Percentiles rank a stretch among this genome's conserved stretches.
These are phyloP conservation scores for Cichlasoma orientale DNA, from an alignment of 2,797 vertebrate genomes.

Conservation along the genomic window DNA sequence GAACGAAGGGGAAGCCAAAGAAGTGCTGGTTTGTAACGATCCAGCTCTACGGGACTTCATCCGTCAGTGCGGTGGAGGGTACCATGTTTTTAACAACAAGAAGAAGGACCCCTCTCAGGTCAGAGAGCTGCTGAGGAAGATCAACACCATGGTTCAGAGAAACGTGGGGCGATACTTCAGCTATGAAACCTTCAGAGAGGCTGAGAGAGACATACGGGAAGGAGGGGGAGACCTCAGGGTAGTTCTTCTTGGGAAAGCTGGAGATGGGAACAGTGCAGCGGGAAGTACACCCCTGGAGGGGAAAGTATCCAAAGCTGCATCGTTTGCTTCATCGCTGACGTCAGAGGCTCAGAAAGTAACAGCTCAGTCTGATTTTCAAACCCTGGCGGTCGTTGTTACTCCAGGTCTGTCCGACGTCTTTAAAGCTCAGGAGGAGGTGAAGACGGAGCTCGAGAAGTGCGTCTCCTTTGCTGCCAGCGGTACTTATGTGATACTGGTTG, in stretches of 20 bases:
- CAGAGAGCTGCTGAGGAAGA: conserved; percentile 5
- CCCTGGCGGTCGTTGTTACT: background rate
- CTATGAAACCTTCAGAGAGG: background rate
- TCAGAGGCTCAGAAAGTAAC: background rate
- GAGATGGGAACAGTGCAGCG: background rate
- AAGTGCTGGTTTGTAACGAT: background rate
- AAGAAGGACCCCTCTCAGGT: background rate
- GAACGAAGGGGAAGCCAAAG: background rate
- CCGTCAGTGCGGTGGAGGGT: background rate
- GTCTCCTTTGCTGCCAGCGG: background rate
- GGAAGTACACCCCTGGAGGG: background rate
- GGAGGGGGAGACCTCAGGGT: background rate
- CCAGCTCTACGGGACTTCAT: background rate
- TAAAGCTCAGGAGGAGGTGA: background rate
- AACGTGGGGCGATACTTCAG: background rate
- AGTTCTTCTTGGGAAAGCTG: background rate
- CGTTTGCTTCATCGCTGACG: background rate
- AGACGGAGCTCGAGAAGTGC: background rate
- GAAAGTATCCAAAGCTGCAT: background rate
- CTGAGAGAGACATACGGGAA: background rate
- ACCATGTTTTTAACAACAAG: conserved; percentile 1
- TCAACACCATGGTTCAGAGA: background rate
- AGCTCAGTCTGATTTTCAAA: background rate
- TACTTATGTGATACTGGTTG: background rate
- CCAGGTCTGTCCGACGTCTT: background rate